Evolutionary conservation across 1,140 invertebrate genomes (phyloP), one percentile per base, ranked within the genome.

Genomic region (Bathynomus jamesi): DNA sequence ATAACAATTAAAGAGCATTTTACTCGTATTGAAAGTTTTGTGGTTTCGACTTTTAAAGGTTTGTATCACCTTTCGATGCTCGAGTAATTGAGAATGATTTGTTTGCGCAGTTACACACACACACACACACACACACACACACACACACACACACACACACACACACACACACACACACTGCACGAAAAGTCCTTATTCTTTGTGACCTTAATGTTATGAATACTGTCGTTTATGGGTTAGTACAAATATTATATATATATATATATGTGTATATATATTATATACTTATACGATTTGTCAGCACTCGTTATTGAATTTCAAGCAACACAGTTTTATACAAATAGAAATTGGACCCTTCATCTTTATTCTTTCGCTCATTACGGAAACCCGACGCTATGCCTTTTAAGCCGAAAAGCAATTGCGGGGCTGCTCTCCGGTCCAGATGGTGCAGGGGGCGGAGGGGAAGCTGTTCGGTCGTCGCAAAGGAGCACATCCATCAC

Each of bases 391-490:
- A 53, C 40, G 21, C 40, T 53, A 3, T 53, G 40, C 21, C 40
- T 53, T 53, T 53, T 53, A 5, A 53, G 13, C 5, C 40, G 40
- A 5, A 53, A 53, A 4, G 67, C 32, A 2, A 40, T 60, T 28
- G 32, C 7, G 3, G 67, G 32, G 46, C 65, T 32, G 32, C 32
- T 32, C 10, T 67, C 28, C 11, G 69, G 71, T 25, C 72, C 75
- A 60, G 75, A 71, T 13, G 75, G 75, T n/a, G 75, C 75, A 0
- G 75, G 75, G 10, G 75, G 75, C 0, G 75, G 75, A n/a, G 75
- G 75, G 8, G 75, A 76, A 2, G 71, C 40, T 31, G 65, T 72
- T 5, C 75, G 75, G 65, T 76, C 75, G 28, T 76, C 75, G 28
- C 75, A 76, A 46, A 76, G 62, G 7, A 76, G 65, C 25, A 70